A percentile compares a stretch with the other conserved stretches of the same genome.
phyloP scores from a whole-genome alignment of 1,140 invertebrate genomes.

The honey bee (Apis mellifera) region DNA sequence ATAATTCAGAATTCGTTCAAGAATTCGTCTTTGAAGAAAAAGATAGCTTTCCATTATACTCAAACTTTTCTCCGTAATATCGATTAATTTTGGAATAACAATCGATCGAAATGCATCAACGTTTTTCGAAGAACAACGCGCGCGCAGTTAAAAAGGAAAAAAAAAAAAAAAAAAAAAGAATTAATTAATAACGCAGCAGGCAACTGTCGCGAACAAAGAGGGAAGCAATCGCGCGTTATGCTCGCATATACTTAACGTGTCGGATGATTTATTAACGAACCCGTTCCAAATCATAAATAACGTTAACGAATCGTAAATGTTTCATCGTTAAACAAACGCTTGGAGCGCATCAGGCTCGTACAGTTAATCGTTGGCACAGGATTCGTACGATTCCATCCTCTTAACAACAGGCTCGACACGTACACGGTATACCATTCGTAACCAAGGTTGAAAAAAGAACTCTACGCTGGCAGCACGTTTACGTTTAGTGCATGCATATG shows the following conservation, averaged over 20 bases:
- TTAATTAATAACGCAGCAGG: neutral
- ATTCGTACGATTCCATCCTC: slow-evolving; percentile 22
- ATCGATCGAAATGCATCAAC: no score
- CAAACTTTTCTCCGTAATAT: no score
- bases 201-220: neutral
- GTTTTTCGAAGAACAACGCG: neutral
- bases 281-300: slow-evolving; percentile 53
- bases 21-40: no score
- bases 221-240: slow-evolving; percentile 2
- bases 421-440: slow-evolving; percentile 43
- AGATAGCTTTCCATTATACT: no score
- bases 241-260: neutral
- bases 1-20: no score
- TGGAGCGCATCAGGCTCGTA: slow-evolving; percentile 19
- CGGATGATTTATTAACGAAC: slow-evolving; percentile 38
- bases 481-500: slow-evolving; percentile 51
- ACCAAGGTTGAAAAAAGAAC: slow-evolving; percentile 45
- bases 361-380: slow-evolving; percentile 34
- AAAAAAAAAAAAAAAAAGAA: neutral
- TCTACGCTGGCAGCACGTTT: slow-evolving; percentile 47
- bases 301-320: slow-evolving; percentile 51
- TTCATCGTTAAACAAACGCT: slow-evolving; percentile 45
- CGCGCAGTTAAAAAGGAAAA: no score
- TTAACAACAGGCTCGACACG: slow-evolving; percentile 54
- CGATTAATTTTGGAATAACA: no score